Evolutionary conservation across 2,113 vertebrate species (phyloP), one percentile per base, ranked within the genome.

Genomic region (Pedionomus torquatus): DNA sequence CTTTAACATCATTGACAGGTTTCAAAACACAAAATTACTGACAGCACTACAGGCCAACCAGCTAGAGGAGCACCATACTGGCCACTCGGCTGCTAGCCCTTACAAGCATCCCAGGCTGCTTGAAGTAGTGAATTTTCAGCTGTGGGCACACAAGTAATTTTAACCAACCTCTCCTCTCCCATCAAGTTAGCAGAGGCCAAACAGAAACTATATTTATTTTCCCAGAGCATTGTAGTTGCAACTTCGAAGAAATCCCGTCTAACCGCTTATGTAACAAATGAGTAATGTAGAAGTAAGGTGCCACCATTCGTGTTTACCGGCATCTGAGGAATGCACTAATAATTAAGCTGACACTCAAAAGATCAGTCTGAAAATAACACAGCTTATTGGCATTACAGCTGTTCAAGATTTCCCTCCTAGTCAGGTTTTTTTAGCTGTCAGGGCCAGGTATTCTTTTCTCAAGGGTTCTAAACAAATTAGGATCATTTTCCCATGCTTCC

Each of bases 1-100:
- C 13, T 63, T 65, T 72, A 69, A 49, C 11, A 6, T 55, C 43
- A 77, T 0, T 13, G 15, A 46, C 11, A 1, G 3, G 39, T n/a
- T 89, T 76, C 66, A 84, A 81, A 91, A 57, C 5, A 54, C 7
- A 52, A 31, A 52, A 69, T 3, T 43, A 43, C n/a, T 79, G 31
- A 52, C 11, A 87, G n/a, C 44, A 33, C 31, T 23, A 46, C 33
- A 79, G 7, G 46, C 31, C 43, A 66, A 35, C 7, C 26, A 75
- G 60, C 10, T 79, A 81, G 58, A n/a, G 0, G 3, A 66, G 33
- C 44, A 64, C 8, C 39, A 14, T 12, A 20, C 23, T 16, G 14
- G 8, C 43, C 70, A 51, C 35, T 44, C 20, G 33, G 41, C 26
- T n/a, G 33, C 52, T 28, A 19, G 3, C 66, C 55, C 78, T 58